A percentile compares a stretch with the other conserved stretches of the same genome.
These are phyloP conservation scores for Parapsyche elsis DNA, from an alignment of 1,140 invertebrate genomes.

Conservation along the genomic window DNA sequence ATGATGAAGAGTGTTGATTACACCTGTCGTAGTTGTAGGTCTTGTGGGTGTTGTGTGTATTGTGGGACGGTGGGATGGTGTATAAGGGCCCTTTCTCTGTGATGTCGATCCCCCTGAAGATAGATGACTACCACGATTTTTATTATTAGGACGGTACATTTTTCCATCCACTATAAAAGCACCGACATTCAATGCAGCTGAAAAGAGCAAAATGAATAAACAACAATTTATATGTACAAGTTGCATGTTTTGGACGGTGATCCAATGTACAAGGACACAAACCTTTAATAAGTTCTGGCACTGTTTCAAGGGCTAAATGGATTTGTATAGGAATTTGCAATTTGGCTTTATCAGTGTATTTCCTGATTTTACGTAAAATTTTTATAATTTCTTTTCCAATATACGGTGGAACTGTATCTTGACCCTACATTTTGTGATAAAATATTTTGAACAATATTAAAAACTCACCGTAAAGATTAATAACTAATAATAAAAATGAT, in stretches of 20 bases:
- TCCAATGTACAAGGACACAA: too few species aligned
- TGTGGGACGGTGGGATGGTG: conserved; percentile 59
- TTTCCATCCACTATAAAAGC: conserved; percentile 83
- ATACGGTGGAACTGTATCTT: conserved; percentile 85
- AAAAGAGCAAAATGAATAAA: too few species aligned
- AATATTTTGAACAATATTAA: neutral
- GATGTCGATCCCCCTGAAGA: conserved; percentile 56
- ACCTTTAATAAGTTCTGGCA: conserved; percentile 82
- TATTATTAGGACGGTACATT: conserved; percentile 61
- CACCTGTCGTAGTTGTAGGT: conserved; percentile 56
- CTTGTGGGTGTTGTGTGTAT: conserved; percentile 59
- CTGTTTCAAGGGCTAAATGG: conserved; percentile 79
- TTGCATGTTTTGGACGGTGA: too few species aligned
- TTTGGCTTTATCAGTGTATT: conserved; percentile 84
- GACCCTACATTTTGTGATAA: conserved; percentile 67
- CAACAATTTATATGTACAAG: too few species aligned
- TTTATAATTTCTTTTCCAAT: conserved; percentile 81
- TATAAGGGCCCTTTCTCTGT: conserved; percentile 56
- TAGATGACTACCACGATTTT: conserved; percentile 68
- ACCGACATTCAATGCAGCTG: conserved; percentile 78
- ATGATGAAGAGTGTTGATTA: conserved; percentile 65
- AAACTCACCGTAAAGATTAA: neutral
- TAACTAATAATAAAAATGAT: neutral
- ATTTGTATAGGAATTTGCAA: conserved; percentile 86
- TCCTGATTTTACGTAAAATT: conserved; percentile 83